Evolutionary conservation across 2,113 vertebrate species (phyloP).

Genomic region (Chrysochloris asiatica): DNA sequence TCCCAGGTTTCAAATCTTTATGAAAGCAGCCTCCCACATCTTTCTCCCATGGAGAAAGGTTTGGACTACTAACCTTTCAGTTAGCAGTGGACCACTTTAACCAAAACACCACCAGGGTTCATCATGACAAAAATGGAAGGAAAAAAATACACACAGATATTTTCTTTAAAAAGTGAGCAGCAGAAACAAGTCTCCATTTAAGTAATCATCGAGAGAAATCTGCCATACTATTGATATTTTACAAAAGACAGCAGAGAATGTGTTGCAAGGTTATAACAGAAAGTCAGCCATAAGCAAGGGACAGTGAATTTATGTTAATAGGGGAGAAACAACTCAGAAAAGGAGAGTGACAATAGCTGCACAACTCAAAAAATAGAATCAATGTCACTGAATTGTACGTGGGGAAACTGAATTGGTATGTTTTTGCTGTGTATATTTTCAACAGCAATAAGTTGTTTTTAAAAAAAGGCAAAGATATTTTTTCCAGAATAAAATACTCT

Average conservation of each 20-base stretch:
- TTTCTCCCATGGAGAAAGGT: too few relatives aligned
- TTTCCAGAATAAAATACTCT: constrained; percentile 51
- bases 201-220: constrained; percentile 69
- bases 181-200: constrained; percentile 62
- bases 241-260: constrained; percentile 67
- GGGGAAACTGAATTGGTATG: neutral
- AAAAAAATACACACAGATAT: too few relatives aligned
- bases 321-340: neutral
- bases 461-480: constrained; percentile 34
- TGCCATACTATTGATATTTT: constrained; percentile 54
- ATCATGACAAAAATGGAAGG: too few relatives aligned
- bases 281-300: constrained; percentile 50
- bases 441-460: neutral
- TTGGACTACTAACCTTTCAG: too few relatives aligned
- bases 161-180: constrained; percentile 43
- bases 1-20: too few relatives aligned
- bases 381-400: neutral
- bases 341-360: neutral
- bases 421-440: neutral
- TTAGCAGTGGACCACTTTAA: too few relatives aligned
- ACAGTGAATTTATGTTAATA: neutral
- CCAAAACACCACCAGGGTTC: too few relatives aligned
- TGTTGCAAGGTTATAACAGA: constrained; percentile 65
- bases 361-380: neutral
- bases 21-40: too few relatives aligned